phyloP scores from a whole-genome alignment of 2,888 invertebrate species.

The Parnassius apollo region DNA sequence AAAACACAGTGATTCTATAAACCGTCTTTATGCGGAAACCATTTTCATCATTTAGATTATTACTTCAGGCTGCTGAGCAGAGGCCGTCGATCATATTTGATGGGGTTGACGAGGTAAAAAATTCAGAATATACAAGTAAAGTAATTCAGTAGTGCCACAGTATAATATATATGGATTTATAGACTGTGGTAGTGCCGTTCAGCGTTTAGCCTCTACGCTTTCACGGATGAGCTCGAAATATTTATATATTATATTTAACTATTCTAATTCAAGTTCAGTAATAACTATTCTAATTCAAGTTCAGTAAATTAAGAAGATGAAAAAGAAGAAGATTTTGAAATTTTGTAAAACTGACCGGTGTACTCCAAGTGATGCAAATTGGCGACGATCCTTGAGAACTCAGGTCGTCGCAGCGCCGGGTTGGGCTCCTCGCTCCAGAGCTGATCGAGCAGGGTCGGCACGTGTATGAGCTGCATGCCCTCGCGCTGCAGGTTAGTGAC shows the following conservation, averaged over 20 bases:
- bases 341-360: slow-evolving; percentile 73
- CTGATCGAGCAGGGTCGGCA: slow-evolving; percentile 87
- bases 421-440: slow-evolving; percentile 85
- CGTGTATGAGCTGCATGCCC: slow-evolving; percentile 77
- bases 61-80: not conserved
- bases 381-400: slow-evolving; percentile 82
- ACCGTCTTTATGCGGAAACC: too few species aligned
- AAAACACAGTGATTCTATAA: too few species aligned
- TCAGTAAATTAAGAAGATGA: not conserved
- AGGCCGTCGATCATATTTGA: too few species aligned
- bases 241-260: too few species aligned
- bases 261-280: not conserved
- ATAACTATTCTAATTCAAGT: not conserved
- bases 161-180: too few species aligned
- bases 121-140: too few species aligned
- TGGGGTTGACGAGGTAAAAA: too few species aligned
- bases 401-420: slow-evolving; percentile 70
- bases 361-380: slow-evolving; percentile 82
- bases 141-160: too few species aligned
- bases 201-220: too few species aligned
- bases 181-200: too few species aligned
- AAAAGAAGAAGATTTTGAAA: not conserved
- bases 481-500: slow-evolving; percentile 76
- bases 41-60: too few species aligned
- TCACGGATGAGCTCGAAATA: too few species aligned